Base-by-base conservation (phyloP, 2,113 vertebrate species). In the Arizona elegans region DNA sequence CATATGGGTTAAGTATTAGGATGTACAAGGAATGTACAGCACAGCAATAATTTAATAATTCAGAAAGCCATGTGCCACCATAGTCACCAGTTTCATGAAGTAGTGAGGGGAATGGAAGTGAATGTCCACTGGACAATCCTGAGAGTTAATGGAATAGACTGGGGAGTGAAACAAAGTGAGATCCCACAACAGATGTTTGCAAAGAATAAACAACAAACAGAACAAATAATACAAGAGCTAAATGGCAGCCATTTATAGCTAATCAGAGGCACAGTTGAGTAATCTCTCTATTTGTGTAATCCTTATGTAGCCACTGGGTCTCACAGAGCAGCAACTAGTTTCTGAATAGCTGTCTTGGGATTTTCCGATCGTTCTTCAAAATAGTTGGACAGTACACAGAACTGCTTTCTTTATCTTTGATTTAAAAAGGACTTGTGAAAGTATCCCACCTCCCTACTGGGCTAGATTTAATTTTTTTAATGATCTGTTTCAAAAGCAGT, bases 21-120 rank as follows among this genome's bases (percentile, higher is more conserved):
- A 50, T 50, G 50, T 52, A 33, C 33, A 94, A 87, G 52, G 12
- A 94, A 92, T 19, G 56, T 21, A 85, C 15, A 91, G 94, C 92
- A 93, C 33, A 95, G 92, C n/a, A 17, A 91, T 92, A 95, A 92
- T 93, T 89, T 93, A 90, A 93, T 86, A 59, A 90, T 90, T 75
- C 86, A 33, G 50, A 90, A 50, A 93, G 55, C 38, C 75, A 90
- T 93, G 55, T 86, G 92, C 55, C 29, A 90, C 26, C 21, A 21
- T 5, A 62, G 88, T 93, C 81, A 86, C 70, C 43, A 86, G 24
- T 86, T 29, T 89, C 21, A 86, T 75, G 19, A 86, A 90, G 88
- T 38, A 17, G 50, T 85, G 70, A 50, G 43, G 19, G 47, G 8
- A 55, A 62, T 23, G 53, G 87, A 50, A 24, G 43, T n/a, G 90